phyloP scores from a whole-genome alignment of 1,140 invertebrate genomes.

The Caenorhabditis inopinata region DNA sequence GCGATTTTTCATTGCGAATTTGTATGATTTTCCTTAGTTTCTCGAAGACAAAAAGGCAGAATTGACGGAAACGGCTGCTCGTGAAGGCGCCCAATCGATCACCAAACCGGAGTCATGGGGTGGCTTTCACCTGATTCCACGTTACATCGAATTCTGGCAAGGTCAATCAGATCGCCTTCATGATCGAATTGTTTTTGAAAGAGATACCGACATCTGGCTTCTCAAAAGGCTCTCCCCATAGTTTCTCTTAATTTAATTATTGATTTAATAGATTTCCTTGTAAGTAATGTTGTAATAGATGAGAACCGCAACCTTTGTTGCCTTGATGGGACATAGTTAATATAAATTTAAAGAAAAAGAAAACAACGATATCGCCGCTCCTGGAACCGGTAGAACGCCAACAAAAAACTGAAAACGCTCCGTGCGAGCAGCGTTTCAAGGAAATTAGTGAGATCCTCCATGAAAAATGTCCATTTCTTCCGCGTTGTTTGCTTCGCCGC shows the following conservation, averaged over 20 bases:
- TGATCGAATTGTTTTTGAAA: slow-evolving; percentile 80
- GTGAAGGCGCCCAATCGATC: slow-evolving; percentile 70
- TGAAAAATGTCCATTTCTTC: too few relatives aligned
- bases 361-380: too few relatives aligned
- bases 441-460: too few relatives aligned
- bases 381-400: too few relatives aligned
- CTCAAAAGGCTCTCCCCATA: slow-evolving; percentile 4
- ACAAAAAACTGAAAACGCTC: too few relatives aligned
- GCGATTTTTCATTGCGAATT: neutral
- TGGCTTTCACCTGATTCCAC: slow-evolving; percentile 80
- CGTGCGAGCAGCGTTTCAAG: too few relatives aligned
- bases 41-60: slow-evolving; percentile 60
- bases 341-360: too few relatives aligned
- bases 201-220: neutral
- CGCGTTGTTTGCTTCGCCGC: too few relatives aligned
- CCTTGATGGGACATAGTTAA: too few relatives aligned
- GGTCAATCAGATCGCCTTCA: slow-evolving; percentile 89
- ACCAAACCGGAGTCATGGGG: slow-evolving; percentile 78
- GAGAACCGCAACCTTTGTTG: too few relatives aligned
- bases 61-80: slow-evolving; percentile 61
- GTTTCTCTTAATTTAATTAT: neutral
- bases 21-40: slow-evolving; percentile 53
- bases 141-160: slow-evolving; percentile 90
- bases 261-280: too few relatives aligned
- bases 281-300: too few relatives aligned